These are phyloP conservation scores for Diadromus collaris DNA, from an alignment of 2,888 invertebrate species.

Conservation along the genomic window DNA sequence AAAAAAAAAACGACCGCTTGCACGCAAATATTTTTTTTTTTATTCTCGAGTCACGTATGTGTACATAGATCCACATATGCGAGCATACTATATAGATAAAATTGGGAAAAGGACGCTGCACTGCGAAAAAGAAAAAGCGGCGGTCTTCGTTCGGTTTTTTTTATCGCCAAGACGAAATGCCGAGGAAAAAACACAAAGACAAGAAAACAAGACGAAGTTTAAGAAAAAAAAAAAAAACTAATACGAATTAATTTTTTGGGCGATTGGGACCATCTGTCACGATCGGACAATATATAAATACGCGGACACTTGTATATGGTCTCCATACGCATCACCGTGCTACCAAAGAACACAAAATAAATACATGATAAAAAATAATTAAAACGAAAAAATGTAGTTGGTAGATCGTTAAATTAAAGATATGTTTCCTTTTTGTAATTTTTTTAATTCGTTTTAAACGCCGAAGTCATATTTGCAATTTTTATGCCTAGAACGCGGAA, in stretches of 20 bases:
- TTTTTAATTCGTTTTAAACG: constrained; percentile 43
- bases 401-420: constrained; percentile 62
- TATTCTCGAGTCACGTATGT: constrained; percentile 41
- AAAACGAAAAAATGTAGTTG: constrained; percentile 65
- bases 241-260: constrained; percentile 61
- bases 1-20: constrained; percentile 49
- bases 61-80: constrained; percentile 45
- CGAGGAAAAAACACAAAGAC: constrained; percentile 31
- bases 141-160: constrained; percentile 23
- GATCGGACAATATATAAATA: constrained; percentile 72
- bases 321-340: constrained; percentile 77
- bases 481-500: constrained; percentile 36
- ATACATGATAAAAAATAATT: constrained; percentile 60
- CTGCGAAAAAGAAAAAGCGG: background rate
- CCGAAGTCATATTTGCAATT: constrained; percentile 50
- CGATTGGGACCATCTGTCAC: constrained; percentile 76
- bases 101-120: background rate
- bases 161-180: constrained; percentile 3
- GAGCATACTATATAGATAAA: constrained; percentile 34
- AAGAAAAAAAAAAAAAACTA: constrained; percentile 50
- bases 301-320: constrained; percentile 72
- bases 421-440: constrained; percentile 41
- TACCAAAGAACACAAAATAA: constrained; percentile 78
- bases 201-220: constrained; percentile 49
- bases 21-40: constrained; percentile 28